These are phyloP conservation scores for Eulemur coronatus DNA, from an alignment of 2,797 vertebrate genomes.

Conservation along the genomic window DNA sequence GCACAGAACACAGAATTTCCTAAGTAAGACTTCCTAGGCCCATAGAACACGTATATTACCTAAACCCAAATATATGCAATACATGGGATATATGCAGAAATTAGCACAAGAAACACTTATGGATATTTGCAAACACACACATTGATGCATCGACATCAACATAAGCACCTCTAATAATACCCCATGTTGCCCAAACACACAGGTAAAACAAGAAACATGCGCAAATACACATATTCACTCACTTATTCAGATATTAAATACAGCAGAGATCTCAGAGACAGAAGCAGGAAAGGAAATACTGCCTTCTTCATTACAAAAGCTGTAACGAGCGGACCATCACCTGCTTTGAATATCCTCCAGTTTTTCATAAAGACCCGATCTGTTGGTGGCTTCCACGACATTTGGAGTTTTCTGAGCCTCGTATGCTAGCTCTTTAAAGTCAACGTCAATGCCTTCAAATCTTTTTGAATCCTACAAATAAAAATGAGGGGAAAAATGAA, in stretches of 20 bases:
- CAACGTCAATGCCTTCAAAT: constrained; percentile 93
- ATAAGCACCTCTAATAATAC: not conserved
- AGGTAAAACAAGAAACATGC: not conserved
- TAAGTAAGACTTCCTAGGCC: not conserved
- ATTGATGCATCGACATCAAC: not conserved
- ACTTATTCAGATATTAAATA: not conserved
- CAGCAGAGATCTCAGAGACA: not conserved
- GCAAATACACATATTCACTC: not conserved
- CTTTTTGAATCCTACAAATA: constrained; percentile 91
- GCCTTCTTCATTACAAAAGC: not conserved
- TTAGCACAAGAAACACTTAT: not conserved
- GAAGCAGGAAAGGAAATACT: not conserved
- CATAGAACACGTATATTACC: not conserved
- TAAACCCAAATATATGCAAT: not conserved
- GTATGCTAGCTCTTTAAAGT: constrained; percentile 93
- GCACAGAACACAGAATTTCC: constrained; percentile 55
- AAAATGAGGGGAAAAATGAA: not conserved
- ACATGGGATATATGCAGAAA: not conserved
- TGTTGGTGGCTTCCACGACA: constrained; percentile 94
- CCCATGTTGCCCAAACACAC: not conserved
- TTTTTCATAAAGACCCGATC: constrained; percentile 89
- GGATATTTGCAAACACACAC: not conserved
- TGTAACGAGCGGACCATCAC: constrained; percentile 67
- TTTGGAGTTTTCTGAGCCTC: constrained; percentile 91
- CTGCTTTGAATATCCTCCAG: constrained; percentile 94